Evolutionary conservation across 2,888 invertebrate genomes (phyloP).

Genomic region (Phengaris alcon): DNA sequence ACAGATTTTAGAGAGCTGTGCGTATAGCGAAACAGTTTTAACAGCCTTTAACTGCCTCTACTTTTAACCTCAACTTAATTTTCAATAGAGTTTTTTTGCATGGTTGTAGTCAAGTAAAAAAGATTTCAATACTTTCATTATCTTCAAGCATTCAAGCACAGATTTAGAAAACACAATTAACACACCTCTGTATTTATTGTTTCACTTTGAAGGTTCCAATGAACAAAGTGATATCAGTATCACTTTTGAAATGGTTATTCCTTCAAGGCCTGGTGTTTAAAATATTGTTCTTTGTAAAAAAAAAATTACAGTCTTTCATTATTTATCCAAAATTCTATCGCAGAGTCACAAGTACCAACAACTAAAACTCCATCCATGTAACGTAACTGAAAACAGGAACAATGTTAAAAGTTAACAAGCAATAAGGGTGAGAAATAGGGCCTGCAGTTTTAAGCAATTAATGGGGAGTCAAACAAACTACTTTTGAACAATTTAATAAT

Average conservation of each 20-base stretch:
- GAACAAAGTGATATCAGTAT: neutral
- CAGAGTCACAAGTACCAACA: slow-evolving; percentile 72
- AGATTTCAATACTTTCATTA: too few species aligned
- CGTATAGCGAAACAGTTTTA: neutral
- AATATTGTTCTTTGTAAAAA: neutral
- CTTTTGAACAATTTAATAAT: too few species aligned
- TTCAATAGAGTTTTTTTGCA: neutral
- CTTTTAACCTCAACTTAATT: neutral
- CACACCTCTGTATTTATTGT: too few species aligned
- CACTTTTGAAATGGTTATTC: slow-evolving; percentile 11
- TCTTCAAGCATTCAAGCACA: too few species aligned
- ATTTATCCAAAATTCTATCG: slow-evolving; percentile 74
- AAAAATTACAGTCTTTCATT: slow-evolving; percentile 45
- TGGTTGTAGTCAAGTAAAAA: neutral
- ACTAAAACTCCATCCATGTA: slow-evolving; percentile 71
- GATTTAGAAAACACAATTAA: too few species aligned
- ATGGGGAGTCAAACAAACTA: too few species aligned
- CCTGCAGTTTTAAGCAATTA: neutral
- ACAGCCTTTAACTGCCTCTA: neutral
- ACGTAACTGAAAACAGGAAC: slow-evolving; percentile 61
- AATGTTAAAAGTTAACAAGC: neutral
- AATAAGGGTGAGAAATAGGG: neutral
- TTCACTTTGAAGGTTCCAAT: neutral
- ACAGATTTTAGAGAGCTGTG: neutral
- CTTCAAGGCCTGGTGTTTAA: neutral